Evolutionary conservation across 1,140 invertebrate genomes (phyloP), one percentile per base, ranked within the genome.

Genomic region (Ylistrum balloti): DNA sequence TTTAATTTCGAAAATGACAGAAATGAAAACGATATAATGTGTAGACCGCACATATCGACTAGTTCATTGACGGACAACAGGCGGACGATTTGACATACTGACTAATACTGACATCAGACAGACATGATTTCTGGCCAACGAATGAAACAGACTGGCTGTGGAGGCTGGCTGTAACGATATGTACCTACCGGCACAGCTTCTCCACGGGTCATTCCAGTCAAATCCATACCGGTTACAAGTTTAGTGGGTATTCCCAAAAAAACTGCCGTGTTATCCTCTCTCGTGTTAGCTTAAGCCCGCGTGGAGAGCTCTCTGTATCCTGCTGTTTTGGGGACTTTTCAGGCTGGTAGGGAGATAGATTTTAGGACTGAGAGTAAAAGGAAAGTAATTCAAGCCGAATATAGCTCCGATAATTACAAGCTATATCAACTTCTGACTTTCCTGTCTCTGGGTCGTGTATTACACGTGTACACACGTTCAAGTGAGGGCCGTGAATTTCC

Each of bases 181-280:
- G 56, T 74, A 74, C 56, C 22, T 74, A 74, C n/a, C 56, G 56
- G 28, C 56, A n/a, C 56, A n/a, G 56, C 22, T n/a, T 74, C 56
- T 74, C 56, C 56, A 74, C 56, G n/a, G 56, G 56, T 74, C 56
- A 74, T n/a, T 74, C 56, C 56, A 74, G 56, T 74, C 56, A 74
- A 74, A 74, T 28, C 56, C 56, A 28, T 74, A 74, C 56, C 28
- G 28, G 56, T 74, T 28, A 74, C 28, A 74, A 74, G 56, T 74
- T 74, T 28, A 28, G 22, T 74, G 56, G 56, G 56, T 74, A 74
- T 74, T 74, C 56, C 56, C 56, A 5, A 74, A 74, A 74, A 74
- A n/a, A n/a, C 56, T 11, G 56, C 56, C 22, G 56, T 28, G 56
- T n/a, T 74, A 11, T 22, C 17, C 45, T 28, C 5, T 74, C n/a